These are phyloP conservation scores for Brachylomia viminalis DNA, from an alignment of 2,888 invertebrate genomes.

Conservation along the genomic window DNA sequence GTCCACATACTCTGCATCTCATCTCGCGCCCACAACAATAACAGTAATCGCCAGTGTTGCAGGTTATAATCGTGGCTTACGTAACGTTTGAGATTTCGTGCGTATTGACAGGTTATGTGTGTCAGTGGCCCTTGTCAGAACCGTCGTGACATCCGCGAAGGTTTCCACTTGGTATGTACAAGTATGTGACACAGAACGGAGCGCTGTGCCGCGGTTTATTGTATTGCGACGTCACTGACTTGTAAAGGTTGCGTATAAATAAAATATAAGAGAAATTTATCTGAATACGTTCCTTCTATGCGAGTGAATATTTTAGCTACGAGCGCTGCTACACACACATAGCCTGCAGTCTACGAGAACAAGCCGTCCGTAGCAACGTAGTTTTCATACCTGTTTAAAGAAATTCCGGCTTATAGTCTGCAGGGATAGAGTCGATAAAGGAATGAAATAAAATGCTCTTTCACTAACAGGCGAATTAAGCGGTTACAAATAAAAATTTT, in stretches of 20 bases:
- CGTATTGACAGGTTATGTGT: slow-evolving; percentile 83
- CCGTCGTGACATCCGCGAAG: slow-evolving; percentile 59
- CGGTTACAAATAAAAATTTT: slow-evolving; percentile 67
- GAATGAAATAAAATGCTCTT: slow-evolving; percentile 51
- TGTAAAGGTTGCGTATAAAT: slow-evolving; percentile 56
- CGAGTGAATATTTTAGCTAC: slow-evolving; percentile 63
- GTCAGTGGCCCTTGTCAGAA: slow-evolving; percentile 72
- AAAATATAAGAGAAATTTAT: slow-evolving; percentile 34
- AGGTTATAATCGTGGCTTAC: slow-evolving; percentile 85
- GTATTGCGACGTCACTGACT: slow-evolving; percentile 42
- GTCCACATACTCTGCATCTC: slow-evolving; percentile 82
- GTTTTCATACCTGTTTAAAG: slow-evolving; percentile 62
- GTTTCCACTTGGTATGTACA: slow-evolving; percentile 55
- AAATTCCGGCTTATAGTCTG: slow-evolving; percentile 67
- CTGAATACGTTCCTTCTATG: slow-evolving; percentile 41
- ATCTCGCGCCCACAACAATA: slow-evolving; percentile 79
- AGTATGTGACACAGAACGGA: slow-evolving; percentile 39
- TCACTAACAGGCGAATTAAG: slow-evolving; percentile 62
- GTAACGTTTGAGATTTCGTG: slow-evolving; percentile 82
- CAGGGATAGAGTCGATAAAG: slow-evolving; percentile 67
- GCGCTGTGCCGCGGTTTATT: slow-evolving; percentile 38
- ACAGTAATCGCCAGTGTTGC: slow-evolving; percentile 79
- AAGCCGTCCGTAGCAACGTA: slow-evolving; percentile 66
- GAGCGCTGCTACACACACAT: slow-evolving; percentile 75
- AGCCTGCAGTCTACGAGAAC: slow-evolving; percentile 68